Evolutionary conservation across 2,797 vertebrate genomes (phyloP).

Genomic region (Chanos chanos): DNA sequence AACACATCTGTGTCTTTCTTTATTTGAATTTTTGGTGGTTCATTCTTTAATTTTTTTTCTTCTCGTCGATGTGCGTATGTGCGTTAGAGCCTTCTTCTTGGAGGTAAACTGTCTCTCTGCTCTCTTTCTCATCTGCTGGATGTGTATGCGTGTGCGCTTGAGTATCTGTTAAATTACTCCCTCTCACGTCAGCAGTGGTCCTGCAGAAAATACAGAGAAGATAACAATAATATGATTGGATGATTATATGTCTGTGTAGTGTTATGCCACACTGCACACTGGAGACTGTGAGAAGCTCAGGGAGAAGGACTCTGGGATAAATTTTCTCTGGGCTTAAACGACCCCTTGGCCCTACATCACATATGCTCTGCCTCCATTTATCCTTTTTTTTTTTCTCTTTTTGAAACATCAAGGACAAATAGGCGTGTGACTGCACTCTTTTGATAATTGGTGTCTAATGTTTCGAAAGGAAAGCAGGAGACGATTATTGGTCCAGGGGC

Average conservation of each 20-base stretch:
- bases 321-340: conserved; percentile 13
- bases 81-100: background rate
- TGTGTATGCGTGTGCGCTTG: conserved; percentile 12
- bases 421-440: conserved; percentile 62
- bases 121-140: conserved; percentile 11
- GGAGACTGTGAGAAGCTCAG: conserved; percentile 5
- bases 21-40: too few relatives aligned
- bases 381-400: conserved; percentile 37
- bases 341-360: conserved; percentile 28
- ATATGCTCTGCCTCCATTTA: conserved; percentile 22
- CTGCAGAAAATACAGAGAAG: conserved; percentile 31
- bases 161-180: conserved; percentile 36
- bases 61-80: background rate
- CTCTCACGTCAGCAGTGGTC: conserved; percentile 30
- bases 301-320: conserved; percentile 33
- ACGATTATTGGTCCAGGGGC: conserved; percentile 58
- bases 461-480: conserved; percentile 63
- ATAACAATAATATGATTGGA: conserved; percentile 42
- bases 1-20: too few relatives aligned
- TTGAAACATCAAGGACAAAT: conserved; percentile 59
- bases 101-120: conserved; percentile 42
- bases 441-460: conserved; percentile 57
- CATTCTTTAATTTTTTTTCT: too few relatives aligned
- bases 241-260: conserved; percentile 39
- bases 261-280: conserved; percentile 28